Evolutionary conservation across 2,797 vertebrate genomes (phyloP).

Genomic region (Anas capensis): DNA sequence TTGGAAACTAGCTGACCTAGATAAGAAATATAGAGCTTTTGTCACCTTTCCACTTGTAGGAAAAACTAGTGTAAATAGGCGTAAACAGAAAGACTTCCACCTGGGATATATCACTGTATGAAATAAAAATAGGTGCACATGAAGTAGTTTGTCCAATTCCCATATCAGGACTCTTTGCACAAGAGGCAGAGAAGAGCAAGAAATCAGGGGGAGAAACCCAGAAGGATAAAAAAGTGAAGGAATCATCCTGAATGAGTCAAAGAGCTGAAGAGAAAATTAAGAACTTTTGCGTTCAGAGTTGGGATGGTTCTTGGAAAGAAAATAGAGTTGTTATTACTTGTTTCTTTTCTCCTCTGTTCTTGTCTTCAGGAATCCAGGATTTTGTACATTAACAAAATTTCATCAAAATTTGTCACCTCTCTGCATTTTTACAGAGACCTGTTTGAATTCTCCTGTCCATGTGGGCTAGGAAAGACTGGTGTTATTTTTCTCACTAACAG

Average conservation of each 20-base stretch:
- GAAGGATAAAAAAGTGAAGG: neutral
- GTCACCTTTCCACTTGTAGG: neutral
- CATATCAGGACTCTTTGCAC: neutral
- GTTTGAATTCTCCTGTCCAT: neutral
- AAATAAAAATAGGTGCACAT: neutral
- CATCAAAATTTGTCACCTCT: neutral
- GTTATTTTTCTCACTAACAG: neutral
- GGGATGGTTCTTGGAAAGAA: neutral
- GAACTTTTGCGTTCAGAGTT: neutral
- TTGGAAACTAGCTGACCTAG: neutral
- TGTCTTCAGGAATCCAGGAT: neutral
- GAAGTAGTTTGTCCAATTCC: neutral
- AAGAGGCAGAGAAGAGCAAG: neutral
- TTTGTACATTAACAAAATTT: neutral
- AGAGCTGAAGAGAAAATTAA: neutral
- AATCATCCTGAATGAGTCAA: neutral
- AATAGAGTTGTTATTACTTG: neutral
- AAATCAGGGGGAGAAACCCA: neutral
- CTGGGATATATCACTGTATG: neutral
- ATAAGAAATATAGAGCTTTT: neutral
- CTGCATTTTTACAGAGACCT: neutral
- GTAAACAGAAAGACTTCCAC: neutral
- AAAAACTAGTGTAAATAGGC: too few relatives aligned
- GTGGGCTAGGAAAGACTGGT: neutral
- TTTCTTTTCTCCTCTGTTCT: neutral